Base-by-base conservation (phyloP, 2,113 vertebrate genomes). In the Muntiacus muntjak region DNA sequence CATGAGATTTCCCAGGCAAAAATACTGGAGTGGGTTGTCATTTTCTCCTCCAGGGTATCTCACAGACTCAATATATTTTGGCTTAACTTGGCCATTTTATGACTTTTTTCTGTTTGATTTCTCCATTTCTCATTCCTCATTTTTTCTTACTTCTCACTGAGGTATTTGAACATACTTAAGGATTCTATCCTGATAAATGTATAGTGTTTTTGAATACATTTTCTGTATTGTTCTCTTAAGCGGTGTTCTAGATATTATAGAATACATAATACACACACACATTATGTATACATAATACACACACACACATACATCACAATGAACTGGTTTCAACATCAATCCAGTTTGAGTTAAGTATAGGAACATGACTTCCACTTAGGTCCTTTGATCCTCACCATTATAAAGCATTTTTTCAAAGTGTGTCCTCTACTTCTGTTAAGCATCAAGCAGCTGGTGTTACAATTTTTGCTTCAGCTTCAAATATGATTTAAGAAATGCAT, bases 391-490 rank as follows among this genome's bases (percentile, higher is more conserved):
- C 71, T 91, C 15, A 78, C 23, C 67, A 91, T 33, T 91, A 47
- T 78, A 78, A 90, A 76, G 54, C 74, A 62, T 89, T 62, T 62
- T 19, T 82, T 83, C n/a, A 82, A 93, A 85, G 13, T 60, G 76
- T 96, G 36, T 45, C 64, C 28, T 84, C 12, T 89, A 40, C 47
- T 60, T 89, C 82, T 88, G 79, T 89, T 93, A 85, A 93, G 91
- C 62, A 84, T 28, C 64, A 96, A 89, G 64, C 55, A 89, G 60
- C 76, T 62, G 60, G 43, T 90, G 43, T 91, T 91, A 85, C 58
- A 76, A 90, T 86, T 95, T 95, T 95, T 95, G 89, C 36, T 85
- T 95, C 30, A 64, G 54, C 23, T 95, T 95, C 47, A 91, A 95
- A 91, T 79, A 64, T 54, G 15, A 85, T 54, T 95, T 76, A 76